Evolutionary conservation across 1,140 invertebrate genomes (phyloP), one percentile per base, ranked within the genome.

Genomic region (Mya arenaria): DNA sequence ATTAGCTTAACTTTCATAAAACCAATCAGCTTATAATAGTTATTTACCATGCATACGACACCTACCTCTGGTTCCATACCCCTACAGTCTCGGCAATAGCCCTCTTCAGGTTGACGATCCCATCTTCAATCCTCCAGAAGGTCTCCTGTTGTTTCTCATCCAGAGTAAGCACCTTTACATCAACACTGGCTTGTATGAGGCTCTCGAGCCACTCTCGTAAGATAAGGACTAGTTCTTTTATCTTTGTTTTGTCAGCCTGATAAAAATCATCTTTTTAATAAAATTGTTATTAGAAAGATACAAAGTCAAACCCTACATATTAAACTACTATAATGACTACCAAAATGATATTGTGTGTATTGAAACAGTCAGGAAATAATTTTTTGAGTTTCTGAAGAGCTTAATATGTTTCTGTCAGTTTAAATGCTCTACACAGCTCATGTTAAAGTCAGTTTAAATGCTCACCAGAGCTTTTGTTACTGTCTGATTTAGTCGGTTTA

Each of bases 71-170:
- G 87, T 96, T 96, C 96, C 96, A 96, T 13, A 90, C 93, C 2
- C 93, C 93, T 0, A 96, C 94, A 1, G 94, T 93, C 84, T 96
- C 95, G 0, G 94, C 94, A 52, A 96, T 94, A 15, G 94, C 85
- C 75, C 94, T 92, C 88, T 96, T 96, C 8, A 96, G 88, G 36
- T 94, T 92, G 0, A 95, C 94, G n/a, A 96, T 91, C 17, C 93
- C 92, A 87, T 96, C 95, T 41, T 94, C 94, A 5, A 96, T 94
- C 48, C 4, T 52, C 17, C 19, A n/a, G 48, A 52, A 52, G 48
- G 48, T 52, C 5, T 37, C 37, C 10, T 17, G 56, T 58, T 63
- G 56, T 32, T 75, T 58, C 0, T 3, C 17, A 58, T 23, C 58
- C 15, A 78, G 19, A n/a, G 41, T 52, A 25, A 78, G 25, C 37